phyloP scores from a whole-genome alignment of 2,797 vertebrate species.

The Zonotrichia albicollis region DNA sequence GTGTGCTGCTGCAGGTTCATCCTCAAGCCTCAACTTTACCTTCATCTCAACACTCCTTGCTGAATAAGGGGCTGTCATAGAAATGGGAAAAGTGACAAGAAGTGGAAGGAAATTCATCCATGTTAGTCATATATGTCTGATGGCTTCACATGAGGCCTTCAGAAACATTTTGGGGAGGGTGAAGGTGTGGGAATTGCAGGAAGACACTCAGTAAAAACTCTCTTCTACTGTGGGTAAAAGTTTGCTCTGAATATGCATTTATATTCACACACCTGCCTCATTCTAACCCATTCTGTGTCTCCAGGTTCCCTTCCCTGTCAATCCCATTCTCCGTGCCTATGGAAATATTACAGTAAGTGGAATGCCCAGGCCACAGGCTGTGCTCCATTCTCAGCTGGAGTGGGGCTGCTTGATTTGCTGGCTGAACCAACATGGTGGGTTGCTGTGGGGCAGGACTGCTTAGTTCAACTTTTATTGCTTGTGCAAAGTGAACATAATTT shows the following conservation, averaged over 20 bases:
- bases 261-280: background rate
- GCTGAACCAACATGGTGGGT: background rate
- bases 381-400: background rate
- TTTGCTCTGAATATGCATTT: background rate
- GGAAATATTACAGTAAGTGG: conserved; percentile 89
- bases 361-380: background rate
- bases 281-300: conserved; percentile 15
- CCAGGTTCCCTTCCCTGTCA: conserved; percentile 86
- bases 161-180: background rate
- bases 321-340: conserved; percentile 88
- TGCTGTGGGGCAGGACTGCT: background rate
- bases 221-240: background rate
- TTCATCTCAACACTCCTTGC: background rate
- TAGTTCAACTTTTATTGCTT: background rate
- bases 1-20: background rate
- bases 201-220: background rate
- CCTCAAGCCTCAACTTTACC: background rate
- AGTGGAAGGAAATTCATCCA: background rate
- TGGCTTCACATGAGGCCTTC: background rate
- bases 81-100: background rate
- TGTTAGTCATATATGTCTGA: background rate
- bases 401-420: background rate
- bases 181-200: background rate
- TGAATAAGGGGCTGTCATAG: background rate
- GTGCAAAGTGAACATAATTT: background rate